Evolutionary conservation across 2,888 invertebrate genomes (phyloP), one percentile per base, ranked within the genome.

Genomic region (Ophion slaviceki): DNA sequence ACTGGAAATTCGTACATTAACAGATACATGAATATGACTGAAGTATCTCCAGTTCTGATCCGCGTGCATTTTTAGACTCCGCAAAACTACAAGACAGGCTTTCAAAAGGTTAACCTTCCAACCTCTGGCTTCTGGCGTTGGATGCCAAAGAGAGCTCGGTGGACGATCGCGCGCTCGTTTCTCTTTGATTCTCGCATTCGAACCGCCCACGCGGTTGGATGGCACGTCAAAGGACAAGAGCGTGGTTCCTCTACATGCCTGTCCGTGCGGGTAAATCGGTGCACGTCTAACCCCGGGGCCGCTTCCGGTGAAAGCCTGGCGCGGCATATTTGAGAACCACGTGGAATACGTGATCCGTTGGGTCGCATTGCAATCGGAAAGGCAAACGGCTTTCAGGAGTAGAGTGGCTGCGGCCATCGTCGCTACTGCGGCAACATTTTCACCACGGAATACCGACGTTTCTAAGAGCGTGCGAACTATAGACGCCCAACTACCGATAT

Each of bases 291-390:
- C 20, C 47, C n/a, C 64, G 64, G 70, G 36, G 28, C n/a, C 24
- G 40, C 36, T 61, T 74, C 53, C 20, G 45, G 59, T 47, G 75
- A 53, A 32, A 75, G 61, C 53, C 66, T 59, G 36, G 72, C 20
- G 20, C 28, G 36, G 36, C n/a, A 32, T 66, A 80, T 80, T 80
- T 64, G 70, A 78, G 40, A 76, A 72, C 72, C 71, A 80, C 66
- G 86, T 84, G 80, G 70, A 86, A 80, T 86, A 84, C 86, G 80
- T 84, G 86, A 80, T 64, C 80, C 80, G 64, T 75, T 53, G 80
- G 68, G 64, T 74, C 45, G 77, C 62, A 64, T 57, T 36, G 67
- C 36, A 80, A 80, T 70, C 36, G 74, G 70, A 78, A 74, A 66
- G 81, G 70, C 67, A 75, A 78, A 81, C 80, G 78, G 72, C 64